Conservation (phyloP, 2,113 vertebrate species). For the Climacteris rufus region DNA sequence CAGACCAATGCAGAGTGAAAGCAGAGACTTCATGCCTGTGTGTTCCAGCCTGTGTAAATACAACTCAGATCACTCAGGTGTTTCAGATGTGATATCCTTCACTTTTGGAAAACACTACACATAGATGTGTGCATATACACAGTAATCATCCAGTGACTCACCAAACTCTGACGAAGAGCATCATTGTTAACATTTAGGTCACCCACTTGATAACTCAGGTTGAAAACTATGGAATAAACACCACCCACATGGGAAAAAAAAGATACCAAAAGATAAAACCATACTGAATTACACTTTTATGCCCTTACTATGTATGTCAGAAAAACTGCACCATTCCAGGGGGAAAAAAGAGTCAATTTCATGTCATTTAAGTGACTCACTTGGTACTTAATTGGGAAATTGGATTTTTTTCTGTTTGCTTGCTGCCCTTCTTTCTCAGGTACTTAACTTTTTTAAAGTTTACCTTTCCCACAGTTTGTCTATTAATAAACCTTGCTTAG, state of each 20-base stretch:
- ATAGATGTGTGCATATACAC: accelerated
- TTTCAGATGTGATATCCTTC: neutral
- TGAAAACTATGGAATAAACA: neutral
- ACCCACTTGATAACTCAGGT: neutral
- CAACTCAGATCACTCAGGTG: neutral
- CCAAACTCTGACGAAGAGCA: neutral
- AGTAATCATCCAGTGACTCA: neutral
- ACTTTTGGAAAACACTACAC: neutral
- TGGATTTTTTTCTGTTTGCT: neutral
- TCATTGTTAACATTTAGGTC: neutral
- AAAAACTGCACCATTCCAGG: neutral
- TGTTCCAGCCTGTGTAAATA: neutral
- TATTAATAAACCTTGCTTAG: neutral
- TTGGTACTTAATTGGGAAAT: neutral
- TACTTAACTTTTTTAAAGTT: constrained; percentile 22
- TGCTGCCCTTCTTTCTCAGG: neutral
- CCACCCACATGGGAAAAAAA: neutral
- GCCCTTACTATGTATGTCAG: neutral
- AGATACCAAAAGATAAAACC: neutral
- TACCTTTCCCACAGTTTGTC: constrained; percentile 53
- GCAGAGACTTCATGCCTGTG: neutral
- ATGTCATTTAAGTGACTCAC: neutral
- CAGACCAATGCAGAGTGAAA: neutral
- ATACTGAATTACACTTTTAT: neutral
- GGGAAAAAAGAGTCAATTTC: neutral